Conservation (phyloP, 2,888 invertebrate species). For the Azorinus chamasolen region DNA sequence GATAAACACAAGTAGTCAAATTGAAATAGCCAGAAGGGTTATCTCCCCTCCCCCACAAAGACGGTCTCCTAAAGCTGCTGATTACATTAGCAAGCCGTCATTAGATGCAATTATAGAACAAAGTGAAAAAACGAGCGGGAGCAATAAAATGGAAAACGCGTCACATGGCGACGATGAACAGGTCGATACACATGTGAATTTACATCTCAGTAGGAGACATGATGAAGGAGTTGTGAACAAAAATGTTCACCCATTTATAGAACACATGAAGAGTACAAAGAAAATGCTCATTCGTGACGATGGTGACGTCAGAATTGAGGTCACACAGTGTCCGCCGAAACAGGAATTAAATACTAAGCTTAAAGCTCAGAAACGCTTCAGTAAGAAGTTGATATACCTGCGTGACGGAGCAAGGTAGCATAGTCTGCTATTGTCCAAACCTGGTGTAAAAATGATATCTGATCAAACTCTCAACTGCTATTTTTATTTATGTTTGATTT, state of each 20-base stretch:
- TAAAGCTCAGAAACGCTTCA: conserved; percentile 68
- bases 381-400: conserved; percentile 67
- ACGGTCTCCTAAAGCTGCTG: conserved; percentile 53
- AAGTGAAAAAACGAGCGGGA: not conserved
- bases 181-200: not conserved
- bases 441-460: not conserved
- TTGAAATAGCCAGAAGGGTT: conserved; percentile 21
- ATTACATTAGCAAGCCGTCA: not conserved
- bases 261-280: conserved; percentile 42
- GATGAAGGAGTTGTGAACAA: not conserved
- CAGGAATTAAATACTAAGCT: conserved; percentile 54
- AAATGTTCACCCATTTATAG: conserved; percentile 21
- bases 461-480: no score
- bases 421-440: not conserved
- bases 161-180: not conserved
- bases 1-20: not conserved
- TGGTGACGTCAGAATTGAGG: conserved; percentile 62
- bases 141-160: not conserved
- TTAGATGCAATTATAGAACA: conserved; percentile 20
- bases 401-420: conserved; percentile 50
- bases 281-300: conserved; percentile 57
- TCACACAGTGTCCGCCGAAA: conserved; percentile 65
- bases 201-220: not conserved
- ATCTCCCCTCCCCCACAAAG: conserved; percentile 59
- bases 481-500: no score